Evolutionary conservation across 2,888 invertebrate species (phyloP).

Genomic region (Coelinius sp.): DNA sequence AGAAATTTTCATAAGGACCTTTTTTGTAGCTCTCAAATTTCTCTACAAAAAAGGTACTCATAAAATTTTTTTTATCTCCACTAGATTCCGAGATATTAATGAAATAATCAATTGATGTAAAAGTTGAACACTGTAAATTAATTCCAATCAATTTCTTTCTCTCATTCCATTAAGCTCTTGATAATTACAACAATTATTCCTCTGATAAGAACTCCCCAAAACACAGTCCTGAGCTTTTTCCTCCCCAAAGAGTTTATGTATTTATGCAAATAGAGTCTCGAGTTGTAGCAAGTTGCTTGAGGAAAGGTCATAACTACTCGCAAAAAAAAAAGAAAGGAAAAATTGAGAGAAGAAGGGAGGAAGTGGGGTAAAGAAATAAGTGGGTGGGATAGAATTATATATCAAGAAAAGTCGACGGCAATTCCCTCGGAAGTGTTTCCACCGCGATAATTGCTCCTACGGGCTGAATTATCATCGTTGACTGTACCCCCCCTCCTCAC

Average conservation of each 20-base stretch:
- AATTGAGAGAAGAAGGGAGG: background rate
- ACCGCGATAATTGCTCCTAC: constrained; percentile 22
- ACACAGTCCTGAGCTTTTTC: background rate
- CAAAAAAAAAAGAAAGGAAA: background rate
- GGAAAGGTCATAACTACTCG: background rate
- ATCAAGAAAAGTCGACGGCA: constrained; percentile 20
- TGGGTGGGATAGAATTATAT: constrained; percentile 11
- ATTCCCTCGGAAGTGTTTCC: constrained; percentile 16
- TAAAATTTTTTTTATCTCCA: background rate
- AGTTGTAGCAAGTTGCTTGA: background rate
- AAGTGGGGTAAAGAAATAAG: background rate
- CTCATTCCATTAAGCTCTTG: background rate
- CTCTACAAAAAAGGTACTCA: background rate
- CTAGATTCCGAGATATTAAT: background rate
- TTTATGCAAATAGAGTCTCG: constrained; percentile 51
- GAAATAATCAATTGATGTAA: background rate
- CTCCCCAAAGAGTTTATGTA: constrained; percentile 46
- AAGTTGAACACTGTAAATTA: too few relatives aligned
- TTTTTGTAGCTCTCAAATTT: background rate
- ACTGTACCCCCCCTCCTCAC: background rate
- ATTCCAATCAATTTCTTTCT: background rate
- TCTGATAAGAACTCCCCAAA: background rate
- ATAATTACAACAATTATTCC: background rate
- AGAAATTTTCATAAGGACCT: background rate
- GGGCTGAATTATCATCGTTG: constrained; percentile 16